Percentiles rank a stretch among this genome's conserved stretches.
Evolutionary conservation across 1,140 invertebrate species (phyloP).

Genomic region (Camponotus floridanus): DNA sequence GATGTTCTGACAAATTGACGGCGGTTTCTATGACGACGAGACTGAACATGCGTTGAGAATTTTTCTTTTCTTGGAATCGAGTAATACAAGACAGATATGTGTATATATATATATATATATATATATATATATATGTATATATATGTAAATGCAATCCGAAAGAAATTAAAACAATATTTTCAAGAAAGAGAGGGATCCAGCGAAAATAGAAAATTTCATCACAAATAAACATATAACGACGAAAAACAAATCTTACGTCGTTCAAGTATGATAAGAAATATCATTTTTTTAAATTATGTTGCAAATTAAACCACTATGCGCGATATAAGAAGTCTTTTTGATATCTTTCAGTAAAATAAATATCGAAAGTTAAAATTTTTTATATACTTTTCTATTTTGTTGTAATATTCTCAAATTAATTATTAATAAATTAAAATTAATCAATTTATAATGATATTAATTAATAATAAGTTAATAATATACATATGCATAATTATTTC

Average conservation of each 20-base stretch:
- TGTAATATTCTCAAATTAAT: neutral
- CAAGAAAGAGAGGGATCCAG: neutral
- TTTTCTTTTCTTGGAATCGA: slow-evolving; percentile 2
- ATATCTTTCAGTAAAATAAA: slow-evolving; percentile 9
- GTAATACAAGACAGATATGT: slow-evolving; percentile 8
- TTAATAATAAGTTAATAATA: slow-evolving; percentile 8
- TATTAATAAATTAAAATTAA: neutral
- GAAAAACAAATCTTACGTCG: neutral
- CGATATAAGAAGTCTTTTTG: neutral
- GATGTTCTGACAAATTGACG: slow-evolving; percentile 51
- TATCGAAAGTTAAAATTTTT: neutral
- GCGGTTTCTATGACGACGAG: slow-evolving; percentile 32
- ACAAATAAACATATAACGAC: neutral
- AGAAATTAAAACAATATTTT: slow-evolving; percentile 28
- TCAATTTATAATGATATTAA: neutral
- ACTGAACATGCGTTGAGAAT: slow-evolving; percentile 25
- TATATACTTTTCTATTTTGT: neutral
- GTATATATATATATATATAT: too few species aligned
- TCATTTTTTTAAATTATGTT: neutral
- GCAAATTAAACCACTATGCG: neutral
- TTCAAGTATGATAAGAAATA: neutral
- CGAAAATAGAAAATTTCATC: slow-evolving; percentile 17
- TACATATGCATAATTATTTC: neutral
- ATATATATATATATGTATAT: too few species aligned
- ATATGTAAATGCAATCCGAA: neutral